Evolutionary conservation across 1,140 invertebrate species (phyloP).

Genomic region (Planococcus citri): DNA sequence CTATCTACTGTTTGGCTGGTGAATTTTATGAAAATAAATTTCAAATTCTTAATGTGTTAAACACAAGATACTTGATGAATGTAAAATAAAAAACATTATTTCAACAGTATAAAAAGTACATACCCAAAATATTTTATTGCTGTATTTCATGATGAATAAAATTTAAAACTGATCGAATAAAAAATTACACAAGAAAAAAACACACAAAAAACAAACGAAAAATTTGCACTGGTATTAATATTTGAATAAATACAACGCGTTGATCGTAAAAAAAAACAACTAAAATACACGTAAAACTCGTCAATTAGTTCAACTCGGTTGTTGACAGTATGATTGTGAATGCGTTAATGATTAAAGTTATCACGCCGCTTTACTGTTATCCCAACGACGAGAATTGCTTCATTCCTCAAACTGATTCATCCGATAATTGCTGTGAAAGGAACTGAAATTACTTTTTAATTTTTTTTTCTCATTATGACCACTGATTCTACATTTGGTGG

Average conservation of each 20-base stretch:
- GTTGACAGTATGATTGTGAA: background rate
- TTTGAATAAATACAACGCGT: background rate
- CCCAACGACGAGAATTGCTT: background rate
- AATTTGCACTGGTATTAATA: background rate
- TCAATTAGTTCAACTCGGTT: background rate
- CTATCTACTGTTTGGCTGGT: no score
- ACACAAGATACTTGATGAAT: background rate
- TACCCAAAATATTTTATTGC: background rate
- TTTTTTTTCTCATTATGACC: constrained; percentile 1
- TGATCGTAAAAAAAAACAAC: background rate
- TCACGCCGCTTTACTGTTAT: background rate
- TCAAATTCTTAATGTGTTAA: no score
- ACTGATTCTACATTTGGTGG: background rate
- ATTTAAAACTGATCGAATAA: background rate
- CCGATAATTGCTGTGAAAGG: background rate
- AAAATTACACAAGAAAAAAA: background rate
- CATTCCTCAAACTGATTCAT: constrained; percentile 6
- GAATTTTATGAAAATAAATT: no score
- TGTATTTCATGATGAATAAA: background rate
- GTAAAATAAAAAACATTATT: background rate
- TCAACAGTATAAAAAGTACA: background rate
- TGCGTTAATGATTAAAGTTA: constrained; percentile 8
- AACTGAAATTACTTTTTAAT: constrained; percentile 8
- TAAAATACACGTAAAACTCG: background rate
- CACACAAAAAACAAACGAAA: background rate